Conservation (phyloP, 2,888 invertebrate species). For the Agrotis puta region DNA sequence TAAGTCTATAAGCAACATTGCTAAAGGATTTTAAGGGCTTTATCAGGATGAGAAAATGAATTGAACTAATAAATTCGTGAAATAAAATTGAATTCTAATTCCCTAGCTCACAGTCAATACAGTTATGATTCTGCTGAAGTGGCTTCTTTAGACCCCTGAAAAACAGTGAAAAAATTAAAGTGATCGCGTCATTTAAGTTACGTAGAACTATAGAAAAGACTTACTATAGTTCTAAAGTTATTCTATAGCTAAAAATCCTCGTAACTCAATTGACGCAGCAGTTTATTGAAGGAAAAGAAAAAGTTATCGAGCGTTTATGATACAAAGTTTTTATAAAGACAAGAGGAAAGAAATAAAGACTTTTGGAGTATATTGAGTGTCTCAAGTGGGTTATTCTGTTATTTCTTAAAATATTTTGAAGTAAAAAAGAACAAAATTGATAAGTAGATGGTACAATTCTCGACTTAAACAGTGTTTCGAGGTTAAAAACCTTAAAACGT, state of each 20-base stretch:
- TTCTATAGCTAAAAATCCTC: slow-evolving; percentile 19
- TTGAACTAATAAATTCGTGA: no score
- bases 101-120: no score
- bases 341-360: not conserved
- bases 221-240: slow-evolving; percentile 14
- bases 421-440: no score
- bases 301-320: slow-evolving; percentile 28
- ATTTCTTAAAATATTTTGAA: no score
- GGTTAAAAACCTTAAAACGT: not conserved
- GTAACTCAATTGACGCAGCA: slow-evolving; percentile 6
- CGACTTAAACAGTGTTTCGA: not conserved
- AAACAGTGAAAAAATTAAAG: not conserved
- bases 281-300: slow-evolving; percentile 27
- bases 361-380: slow-evolving; percentile 7
- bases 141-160: not conserved
- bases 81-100: no score
- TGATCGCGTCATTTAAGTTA: slow-evolving; percentile 23
- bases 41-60: no score
- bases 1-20: no score
- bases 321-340: slow-evolving; percentile 29
- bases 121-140: no score
- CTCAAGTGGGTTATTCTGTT: not conserved
- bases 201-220: slow-evolving; percentile 5
- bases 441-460: no score
- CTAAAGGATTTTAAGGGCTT: no score